Evolutionary conservation across 1,140 invertebrate genomes (phyloP).

Genomic region (Neotoxoptera formosana): DNA sequence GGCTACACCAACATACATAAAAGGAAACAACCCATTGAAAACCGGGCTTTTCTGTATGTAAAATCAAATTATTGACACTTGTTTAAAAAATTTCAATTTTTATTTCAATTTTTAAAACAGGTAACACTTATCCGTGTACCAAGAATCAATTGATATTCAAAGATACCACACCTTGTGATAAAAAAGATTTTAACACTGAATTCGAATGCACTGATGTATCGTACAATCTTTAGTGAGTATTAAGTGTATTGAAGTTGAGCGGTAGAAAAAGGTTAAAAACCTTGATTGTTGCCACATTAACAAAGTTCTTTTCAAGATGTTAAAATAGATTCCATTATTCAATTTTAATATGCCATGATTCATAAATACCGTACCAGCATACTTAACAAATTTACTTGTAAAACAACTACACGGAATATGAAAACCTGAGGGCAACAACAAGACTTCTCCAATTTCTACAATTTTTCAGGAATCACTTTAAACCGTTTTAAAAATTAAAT

Average conservation of each 20-base stretch:
- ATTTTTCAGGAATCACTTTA: too few species aligned
- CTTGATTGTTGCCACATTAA: not conserved
- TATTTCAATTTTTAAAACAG: not conserved
- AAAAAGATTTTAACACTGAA: not conserved
- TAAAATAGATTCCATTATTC: too few species aligned
- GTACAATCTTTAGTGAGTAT: not conserved
- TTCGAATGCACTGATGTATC: not conserved
- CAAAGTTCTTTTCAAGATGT: not conserved
- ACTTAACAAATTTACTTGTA: too few species aligned
- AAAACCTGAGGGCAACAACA: too few species aligned
- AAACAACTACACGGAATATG: too few species aligned
- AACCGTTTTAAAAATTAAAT: too few species aligned
- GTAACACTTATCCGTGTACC: not conserved
- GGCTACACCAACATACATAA: not conserved
- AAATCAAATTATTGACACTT: not conserved
- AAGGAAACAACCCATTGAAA: not conserved
- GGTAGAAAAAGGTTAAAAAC: not conserved
- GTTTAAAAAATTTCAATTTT: not conserved
- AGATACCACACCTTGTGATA: not conserved
- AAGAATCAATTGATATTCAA: not conserved
- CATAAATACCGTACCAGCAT: too few species aligned
- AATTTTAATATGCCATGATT: too few species aligned
- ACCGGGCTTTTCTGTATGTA: conserved; percentile 4
- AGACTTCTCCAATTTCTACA: too few species aligned
- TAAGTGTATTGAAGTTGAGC: not conserved